Evolutionary conservation across 2,797 vertebrate species (phyloP), one percentile per base, ranked within the genome.

Genomic region (Cuculus canorus): DNA sequence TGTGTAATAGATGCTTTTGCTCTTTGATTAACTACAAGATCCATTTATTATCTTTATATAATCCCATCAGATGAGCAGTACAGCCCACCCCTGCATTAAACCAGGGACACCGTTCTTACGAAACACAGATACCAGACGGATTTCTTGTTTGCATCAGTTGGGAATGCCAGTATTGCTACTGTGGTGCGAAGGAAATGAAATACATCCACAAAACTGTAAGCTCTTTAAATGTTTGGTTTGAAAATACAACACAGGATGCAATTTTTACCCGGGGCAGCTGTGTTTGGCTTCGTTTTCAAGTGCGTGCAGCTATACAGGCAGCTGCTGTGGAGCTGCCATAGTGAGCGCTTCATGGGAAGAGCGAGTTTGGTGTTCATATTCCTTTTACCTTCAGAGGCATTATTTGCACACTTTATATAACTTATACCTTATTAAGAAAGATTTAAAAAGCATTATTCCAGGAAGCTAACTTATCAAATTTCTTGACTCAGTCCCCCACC

Each of bases 251-350:
- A 41, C 82, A 82, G 57, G 96, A 92, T 63, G 53, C 59, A 71
- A 4, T 90, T 95, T 94, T 85, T 87, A 87, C 65, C 41, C 85
- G 10, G 37, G 79, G 64, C 91, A 96, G 92, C 87, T 96, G 88
- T 81, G 84, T 95, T 97, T 96, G 92, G 43, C 88, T 97, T 93
- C 73, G 33, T 69, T 57, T 80, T 84, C 43, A 61, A 94, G 83
- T 60, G 91, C 0, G 4, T 63, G 65, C 63, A 35, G 52, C 73
- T 57, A 7, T 63, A 13, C 5, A 17, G 65, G 64, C 83, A 87
- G 85, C 88, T 82, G 91, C 82, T 73, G 33, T 7, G 1, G 30
- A 3, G 21, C 69, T 39, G 50, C 45, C 32, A 1, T 52, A 59
- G 45, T 2, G 32, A 86, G 68, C 7, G 2, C 28, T 60, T 82